Base-by-base conservation (phyloP, 1,140 invertebrate species). In the Aphelinus atriplicis region DNA sequence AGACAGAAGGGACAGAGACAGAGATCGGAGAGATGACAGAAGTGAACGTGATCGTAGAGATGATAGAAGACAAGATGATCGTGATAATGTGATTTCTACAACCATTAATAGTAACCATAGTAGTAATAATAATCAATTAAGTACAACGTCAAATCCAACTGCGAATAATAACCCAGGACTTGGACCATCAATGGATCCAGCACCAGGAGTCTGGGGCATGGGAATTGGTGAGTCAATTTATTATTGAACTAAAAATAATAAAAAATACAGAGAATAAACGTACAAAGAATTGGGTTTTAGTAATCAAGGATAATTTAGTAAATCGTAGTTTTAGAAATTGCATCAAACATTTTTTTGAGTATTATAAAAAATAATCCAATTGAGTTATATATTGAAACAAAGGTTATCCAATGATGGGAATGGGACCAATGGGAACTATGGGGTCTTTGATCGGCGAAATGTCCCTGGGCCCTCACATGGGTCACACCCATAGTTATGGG, bases 331-430 rank as follows among this genome's bases (percentile, higher is more conserved):
- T 26, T 26, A 26, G 26, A 26, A 26, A 26, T 26, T 26, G 26
- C 26, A 26, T 26, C 26, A 26, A 26, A 26, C 26, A 26, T 26
- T 26, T 26, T 26, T 26, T 26, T 26, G 26, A 26, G 26, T 26
- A 26, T 26, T 26, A 26, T 26, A 26, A 26, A 26, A 26, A 26
- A 53, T 53, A 9, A 53, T 6, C 4, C 51, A 53, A 53, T 53
- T 53, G 51, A 53, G 4, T 6, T 6, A 53, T 53, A 6, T 1
- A 55, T 55, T 55, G 10, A 26, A 26, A 26, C 26, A 26, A 26
- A 77, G 75, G 75, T 7, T 91, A 91, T 77, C 87, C 89, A 4
- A 90, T 93, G 87, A 90, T 92, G 86, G 89, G 90, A 64, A 90
- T 91, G 87, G 88, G 89, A 60, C 85, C 84, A 5, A 92, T 92